Conservation (phyloP, 2,113 vertebrate genomes). For the Pelusios castaneus region DNA sequence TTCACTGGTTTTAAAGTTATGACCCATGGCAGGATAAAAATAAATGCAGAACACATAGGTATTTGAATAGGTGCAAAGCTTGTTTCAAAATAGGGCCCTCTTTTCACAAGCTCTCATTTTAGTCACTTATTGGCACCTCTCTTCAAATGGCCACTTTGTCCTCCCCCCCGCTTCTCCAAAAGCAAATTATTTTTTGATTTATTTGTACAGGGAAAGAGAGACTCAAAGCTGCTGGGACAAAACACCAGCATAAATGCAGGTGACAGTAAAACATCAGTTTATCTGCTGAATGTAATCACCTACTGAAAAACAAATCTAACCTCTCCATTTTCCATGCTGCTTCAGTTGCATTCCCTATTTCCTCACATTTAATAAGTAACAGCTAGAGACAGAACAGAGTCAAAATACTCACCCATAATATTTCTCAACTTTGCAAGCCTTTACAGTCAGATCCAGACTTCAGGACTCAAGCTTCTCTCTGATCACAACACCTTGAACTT, state of each 20-base stretch:
- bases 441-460: not conserved
- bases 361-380: not conserved
- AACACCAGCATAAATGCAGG: not conserved
- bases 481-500: not conserved
- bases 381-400: not conserved
- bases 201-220: not conserved
- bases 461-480: not conserved
- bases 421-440: not conserved
- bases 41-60: not conserved
- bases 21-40: constrained; percentile 10
- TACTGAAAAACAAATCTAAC: not conserved
- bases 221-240: not conserved
- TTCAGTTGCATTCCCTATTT: not conserved
- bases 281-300: not conserved
- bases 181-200: not conserved
- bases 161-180: not conserved
- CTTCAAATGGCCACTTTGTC: not conserved
- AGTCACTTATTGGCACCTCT: not conserved
- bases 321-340: not conserved
- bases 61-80: constrained; percentile 46
- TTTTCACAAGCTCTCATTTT: not conserved
- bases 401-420: not conserved
- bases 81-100: constrained; percentile 12
- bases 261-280: not conserved
- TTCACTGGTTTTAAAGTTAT: constrained; percentile 38